A percentile compares a stretch with the other conserved stretches of the same genome.
Evolutionary conservation across 2,113 vertebrate species (phyloP).

Genomic region (Circaetus cinerascens): DNA sequence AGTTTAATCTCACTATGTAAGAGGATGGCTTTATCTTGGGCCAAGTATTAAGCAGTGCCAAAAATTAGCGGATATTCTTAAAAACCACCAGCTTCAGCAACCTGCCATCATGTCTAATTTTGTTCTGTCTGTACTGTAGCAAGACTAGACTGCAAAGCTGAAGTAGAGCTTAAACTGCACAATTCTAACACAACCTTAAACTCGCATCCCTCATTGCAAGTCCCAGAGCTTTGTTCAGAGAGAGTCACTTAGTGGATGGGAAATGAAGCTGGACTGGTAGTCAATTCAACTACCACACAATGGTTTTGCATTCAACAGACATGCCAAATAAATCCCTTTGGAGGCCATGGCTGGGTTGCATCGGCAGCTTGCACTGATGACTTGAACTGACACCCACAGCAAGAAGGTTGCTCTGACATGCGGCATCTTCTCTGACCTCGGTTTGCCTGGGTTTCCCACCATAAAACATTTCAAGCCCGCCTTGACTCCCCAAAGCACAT

Average conservation of each 20-base stretch:
- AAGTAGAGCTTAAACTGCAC: not conserved
- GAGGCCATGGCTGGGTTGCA: fast-evolving
- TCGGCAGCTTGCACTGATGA: not conserved
- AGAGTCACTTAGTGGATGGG: no score
- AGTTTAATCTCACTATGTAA: not conserved
- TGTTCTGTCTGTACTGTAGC: not conserved
- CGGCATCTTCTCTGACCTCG: not conserved
- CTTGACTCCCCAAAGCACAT: not conserved
- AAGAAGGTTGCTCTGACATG: not conserved
- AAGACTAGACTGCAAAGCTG: not conserved
- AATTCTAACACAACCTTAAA: not conserved
- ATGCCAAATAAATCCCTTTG: not conserved
- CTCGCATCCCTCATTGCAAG: not conserved
- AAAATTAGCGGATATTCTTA: not conserved
- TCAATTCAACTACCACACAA: not conserved
- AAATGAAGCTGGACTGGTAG: not conserved
- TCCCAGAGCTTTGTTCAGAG: not conserved
- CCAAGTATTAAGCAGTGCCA: not conserved
- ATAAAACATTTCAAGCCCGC: not conserved
- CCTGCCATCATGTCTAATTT: not conserved
- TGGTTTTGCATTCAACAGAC: not conserved
- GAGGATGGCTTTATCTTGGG: not conserved
- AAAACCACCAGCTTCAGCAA: not conserved
- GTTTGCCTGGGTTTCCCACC: not conserved
- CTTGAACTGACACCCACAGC: not conserved